Evolutionary conservation across 2,113 vertebrate species (phyloP).

Genomic region (Equus przewalskii): DNA sequence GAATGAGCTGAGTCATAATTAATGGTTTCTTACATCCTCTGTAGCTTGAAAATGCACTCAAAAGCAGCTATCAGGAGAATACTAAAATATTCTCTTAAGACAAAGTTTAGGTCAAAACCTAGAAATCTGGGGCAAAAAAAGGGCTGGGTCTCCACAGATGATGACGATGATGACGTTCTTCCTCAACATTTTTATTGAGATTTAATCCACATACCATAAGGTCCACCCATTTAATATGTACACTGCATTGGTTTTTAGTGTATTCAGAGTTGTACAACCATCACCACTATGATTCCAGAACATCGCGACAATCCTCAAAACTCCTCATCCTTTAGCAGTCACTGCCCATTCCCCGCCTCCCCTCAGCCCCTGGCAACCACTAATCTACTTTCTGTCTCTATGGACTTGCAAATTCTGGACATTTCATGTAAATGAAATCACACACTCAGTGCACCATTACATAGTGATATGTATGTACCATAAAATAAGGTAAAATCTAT

Average conservation of each 20-base stretch:
- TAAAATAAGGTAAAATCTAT: background rate
- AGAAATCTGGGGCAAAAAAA: background rate
- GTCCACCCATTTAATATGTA: background rate
- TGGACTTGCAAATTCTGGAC: background rate
- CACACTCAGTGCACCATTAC: background rate
- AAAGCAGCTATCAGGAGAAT: background rate
- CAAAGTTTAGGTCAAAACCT: slow-evolving; percentile 38
- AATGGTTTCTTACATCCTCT: background rate
- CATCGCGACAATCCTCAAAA: background rate
- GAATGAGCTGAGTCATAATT: background rate
- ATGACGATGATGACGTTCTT: background rate
- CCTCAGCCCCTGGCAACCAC: background rate
- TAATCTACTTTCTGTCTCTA: background rate
- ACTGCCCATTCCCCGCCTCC: background rate
- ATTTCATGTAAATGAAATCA: background rate
- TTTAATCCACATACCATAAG: slow-evolving; percentile 28
- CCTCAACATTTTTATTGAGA: slow-evolving; percentile 25
- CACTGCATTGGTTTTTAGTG: background rate
- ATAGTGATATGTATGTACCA: background rate
- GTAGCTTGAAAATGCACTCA: background rate
- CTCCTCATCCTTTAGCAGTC: background rate
- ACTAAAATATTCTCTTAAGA: slow-evolving; percentile 43
- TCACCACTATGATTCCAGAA: slow-evolving; percentile 7
- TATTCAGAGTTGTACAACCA: slow-evolving; percentile 9
- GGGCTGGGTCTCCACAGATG: background rate